These are phyloP conservation scores for Irena cyanogastra DNA, from an alignment of 2,113 vertebrate genomes.

Conservation along the genomic window DNA sequence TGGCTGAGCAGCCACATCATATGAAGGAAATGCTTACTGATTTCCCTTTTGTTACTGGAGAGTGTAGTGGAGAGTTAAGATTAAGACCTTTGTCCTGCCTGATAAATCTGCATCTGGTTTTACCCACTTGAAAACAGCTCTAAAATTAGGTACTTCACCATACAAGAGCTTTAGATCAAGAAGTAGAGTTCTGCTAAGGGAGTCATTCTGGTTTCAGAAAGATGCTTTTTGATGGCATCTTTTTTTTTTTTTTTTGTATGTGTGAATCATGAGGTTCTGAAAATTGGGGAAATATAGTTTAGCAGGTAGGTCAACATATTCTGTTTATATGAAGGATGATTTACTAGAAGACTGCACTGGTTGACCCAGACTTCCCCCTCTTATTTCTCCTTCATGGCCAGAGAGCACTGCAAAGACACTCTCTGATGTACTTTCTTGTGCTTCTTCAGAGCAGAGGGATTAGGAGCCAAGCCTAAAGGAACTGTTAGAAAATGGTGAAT, in stretches of 20 bases:
- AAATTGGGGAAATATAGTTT: neutral
- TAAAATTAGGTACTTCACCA: neutral
- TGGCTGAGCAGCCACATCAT: neutral
- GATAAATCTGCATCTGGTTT: neutral
- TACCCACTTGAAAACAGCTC: neutral
- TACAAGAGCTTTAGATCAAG: neutral
- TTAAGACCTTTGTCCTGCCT: neutral
- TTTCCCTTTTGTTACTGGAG: neutral
- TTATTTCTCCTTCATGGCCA: neutral
- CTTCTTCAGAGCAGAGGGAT: neutral
- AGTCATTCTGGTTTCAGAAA: neutral
- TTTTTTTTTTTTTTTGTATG: neutral
- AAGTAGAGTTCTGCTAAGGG: neutral
- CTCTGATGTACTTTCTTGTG: neutral
- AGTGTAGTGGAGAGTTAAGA: neutral
- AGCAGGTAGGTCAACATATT: neutral
- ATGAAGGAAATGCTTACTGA: neutral
- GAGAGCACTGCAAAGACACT: neutral
- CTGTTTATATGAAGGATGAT: neutral
- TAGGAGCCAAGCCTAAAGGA: neutral
- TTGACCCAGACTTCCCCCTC: neutral
- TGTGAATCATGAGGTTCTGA: neutral
- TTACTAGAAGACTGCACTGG: neutral
- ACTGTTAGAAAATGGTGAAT: neutral
- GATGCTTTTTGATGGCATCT: neutral